Conservation (phyloP, 2,888 invertebrate genomes). For the Chymomyza caudatula region DNA sequence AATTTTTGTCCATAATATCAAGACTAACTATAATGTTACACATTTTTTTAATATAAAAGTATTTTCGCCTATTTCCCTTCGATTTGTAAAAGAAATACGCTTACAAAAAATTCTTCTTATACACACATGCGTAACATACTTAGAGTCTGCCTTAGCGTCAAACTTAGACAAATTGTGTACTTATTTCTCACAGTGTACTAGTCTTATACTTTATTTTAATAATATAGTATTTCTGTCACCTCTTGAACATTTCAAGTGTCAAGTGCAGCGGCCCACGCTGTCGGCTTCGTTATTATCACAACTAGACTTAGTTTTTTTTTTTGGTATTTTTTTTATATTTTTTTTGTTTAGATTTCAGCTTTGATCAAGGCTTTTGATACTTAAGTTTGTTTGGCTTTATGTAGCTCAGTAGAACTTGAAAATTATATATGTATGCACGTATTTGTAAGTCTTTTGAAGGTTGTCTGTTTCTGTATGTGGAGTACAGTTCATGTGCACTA, state of each 20-base stretch:
- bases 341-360: slow-evolving; percentile 24
- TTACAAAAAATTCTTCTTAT: too few relatives aligned
- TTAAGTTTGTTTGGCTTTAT: slow-evolving; percentile 19
- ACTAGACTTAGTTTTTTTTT: slow-evolving; percentile 30
- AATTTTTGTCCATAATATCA: too few relatives aligned
- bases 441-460: slow-evolving; percentile 14
- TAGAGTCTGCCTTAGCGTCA: too few relatives aligned
- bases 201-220: slow-evolving; percentile 18
- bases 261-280: slow-evolving; percentile 53
- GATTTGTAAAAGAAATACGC: too few relatives aligned
- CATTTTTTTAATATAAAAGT: too few relatives aligned
- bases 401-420: slow-evolving; percentile 4
- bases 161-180: too few relatives aligned
- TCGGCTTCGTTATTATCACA: slow-evolving; percentile 43
- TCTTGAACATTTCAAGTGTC: slow-evolving; percentile 36
- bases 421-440: slow-evolving; percentile 3
- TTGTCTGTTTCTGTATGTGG: slow-evolving; percentile 35
- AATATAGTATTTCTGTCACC: background rate
- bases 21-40: too few relatives aligned
- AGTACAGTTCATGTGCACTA: slow-evolving; percentile 41
- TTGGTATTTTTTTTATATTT: slow-evolving; percentile 19
- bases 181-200: too few relatives aligned
- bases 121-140: too few relatives aligned
- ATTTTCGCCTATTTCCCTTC: too few relatives aligned
- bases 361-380: slow-evolving; percentile 51